Conservation (phyloP, 2,888 invertebrate species). For the Leptopilina syphax region DNA sequence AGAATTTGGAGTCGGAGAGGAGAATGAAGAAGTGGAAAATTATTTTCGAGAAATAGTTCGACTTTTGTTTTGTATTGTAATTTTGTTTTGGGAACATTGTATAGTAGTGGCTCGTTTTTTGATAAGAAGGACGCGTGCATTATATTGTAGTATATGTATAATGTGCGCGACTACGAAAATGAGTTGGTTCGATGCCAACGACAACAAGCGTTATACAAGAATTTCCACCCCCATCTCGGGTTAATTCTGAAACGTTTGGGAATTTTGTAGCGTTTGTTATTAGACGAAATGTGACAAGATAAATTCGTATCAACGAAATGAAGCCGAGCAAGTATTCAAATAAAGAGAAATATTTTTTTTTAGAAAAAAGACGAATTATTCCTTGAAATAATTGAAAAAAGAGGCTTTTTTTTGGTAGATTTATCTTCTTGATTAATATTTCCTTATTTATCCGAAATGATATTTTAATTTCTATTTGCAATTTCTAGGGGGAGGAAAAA, state of each 20-base stretch:
- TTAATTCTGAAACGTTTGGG: constrained; percentile 46
- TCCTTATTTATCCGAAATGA: not conserved
- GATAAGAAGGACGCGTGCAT: constrained; percentile 57
- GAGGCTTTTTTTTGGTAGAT: no score
- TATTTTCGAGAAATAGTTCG: no score
- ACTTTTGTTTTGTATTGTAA: not conserved
- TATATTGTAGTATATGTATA: constrained; percentile 50
- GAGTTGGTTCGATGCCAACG: constrained; percentile 56
- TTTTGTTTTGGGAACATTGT: constrained; percentile 44
- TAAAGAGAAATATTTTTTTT: not conserved
- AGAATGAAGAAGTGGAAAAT: no score
- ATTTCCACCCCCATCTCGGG: constrained; percentile 41
- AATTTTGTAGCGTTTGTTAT: constrained; percentile 48
- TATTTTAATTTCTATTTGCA: not conserved
- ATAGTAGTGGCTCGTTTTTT: constrained; percentile 21
- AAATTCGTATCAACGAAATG: constrained; percentile 57
- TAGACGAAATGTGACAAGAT: constrained; percentile 56
- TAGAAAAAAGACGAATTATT: not conserved
- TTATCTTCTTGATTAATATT: no score
- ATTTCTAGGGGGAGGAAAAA: not conserved
- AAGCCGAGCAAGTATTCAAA: not conserved
- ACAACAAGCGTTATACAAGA: constrained; percentile 53
- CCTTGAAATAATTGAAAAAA: not conserved
- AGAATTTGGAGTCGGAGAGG: no score
- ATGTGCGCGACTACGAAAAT: constrained; percentile 47